These are phyloP conservation scores for Pterostichus madidus DNA, from an alignment of 2,888 invertebrate species.

Conservation along the genomic window DNA sequence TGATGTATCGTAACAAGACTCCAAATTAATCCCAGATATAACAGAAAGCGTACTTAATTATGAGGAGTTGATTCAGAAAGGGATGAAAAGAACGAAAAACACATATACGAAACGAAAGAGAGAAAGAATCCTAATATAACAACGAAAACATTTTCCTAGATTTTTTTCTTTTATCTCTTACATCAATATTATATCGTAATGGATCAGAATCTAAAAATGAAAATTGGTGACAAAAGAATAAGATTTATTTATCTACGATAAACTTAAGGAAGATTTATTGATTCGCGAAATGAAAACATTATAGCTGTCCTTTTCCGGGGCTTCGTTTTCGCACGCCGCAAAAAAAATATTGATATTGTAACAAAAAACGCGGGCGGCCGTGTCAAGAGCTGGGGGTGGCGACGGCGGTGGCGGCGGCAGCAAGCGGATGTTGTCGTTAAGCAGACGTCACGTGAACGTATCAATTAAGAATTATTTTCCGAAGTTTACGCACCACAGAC, in stretches of 20 bases:
- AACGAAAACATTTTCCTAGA: no score
- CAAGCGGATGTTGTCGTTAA: constrained; percentile 1
- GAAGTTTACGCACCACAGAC: neutral
- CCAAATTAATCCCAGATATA: no score
- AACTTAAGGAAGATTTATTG: constrained; percentile 52
- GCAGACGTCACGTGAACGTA: constrained; percentile 18
- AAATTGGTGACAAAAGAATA: constrained; percentile 47
- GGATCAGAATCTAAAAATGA: constrained; percentile 15
- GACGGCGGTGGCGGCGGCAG: neutral
- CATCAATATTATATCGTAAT: constrained; percentile 44
- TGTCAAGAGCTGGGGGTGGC: constrained; percentile 5
- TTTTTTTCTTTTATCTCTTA: constrained; percentile 12
- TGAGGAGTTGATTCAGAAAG: no score
- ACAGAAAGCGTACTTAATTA: no score
- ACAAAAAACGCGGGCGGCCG: constrained; percentile 26
- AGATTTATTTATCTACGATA: constrained; percentile 58
- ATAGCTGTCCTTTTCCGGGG: constrained; percentile 27
- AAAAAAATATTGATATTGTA: constrained; percentile 48
- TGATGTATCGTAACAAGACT: no score
- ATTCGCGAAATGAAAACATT: constrained; percentile 53
- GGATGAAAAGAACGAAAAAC: no score
- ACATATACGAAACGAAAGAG: no score
- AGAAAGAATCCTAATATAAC: no score
- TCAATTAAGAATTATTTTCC: neutral
- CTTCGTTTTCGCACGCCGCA: constrained; percentile 43